These are phyloP conservation scores for Cryptotermes secundus DNA, from an alignment of 1,140 invertebrate genomes.

Conservation along the genomic window DNA sequence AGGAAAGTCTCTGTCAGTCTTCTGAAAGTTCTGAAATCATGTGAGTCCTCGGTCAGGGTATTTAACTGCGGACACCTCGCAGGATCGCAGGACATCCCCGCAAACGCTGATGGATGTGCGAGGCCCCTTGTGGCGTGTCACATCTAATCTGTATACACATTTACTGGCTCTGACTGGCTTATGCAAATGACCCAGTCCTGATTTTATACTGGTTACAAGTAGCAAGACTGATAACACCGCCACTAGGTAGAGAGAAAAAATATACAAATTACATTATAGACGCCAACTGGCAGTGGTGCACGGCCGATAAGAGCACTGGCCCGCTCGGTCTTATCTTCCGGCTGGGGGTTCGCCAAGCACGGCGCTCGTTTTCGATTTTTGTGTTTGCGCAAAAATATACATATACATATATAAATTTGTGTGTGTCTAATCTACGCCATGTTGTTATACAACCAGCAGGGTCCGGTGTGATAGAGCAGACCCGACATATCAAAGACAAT, in stretches of 20 bases:
- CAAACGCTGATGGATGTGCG: background rate
- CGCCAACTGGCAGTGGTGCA: conserved; percentile 7
- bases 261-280: conserved; percentile 19
- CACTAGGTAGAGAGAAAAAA: background rate
- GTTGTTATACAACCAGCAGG: conserved; percentile 13
- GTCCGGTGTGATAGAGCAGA: background rate
- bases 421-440: background rate
- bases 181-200: conserved; percentile 10
- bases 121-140: background rate
- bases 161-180: conserved; percentile 10
- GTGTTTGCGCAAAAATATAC: background rate
- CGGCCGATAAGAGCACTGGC: background rate
- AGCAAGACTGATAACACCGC: background rate
- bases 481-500: conserved; percentile 9
- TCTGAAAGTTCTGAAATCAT: no score
- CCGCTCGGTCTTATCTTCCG: background rate
- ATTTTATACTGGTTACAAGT: conserved; percentile 20
- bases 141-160: conserved; percentile 19
- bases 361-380: conserved; percentile 16
- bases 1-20: no score
- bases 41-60: no score
- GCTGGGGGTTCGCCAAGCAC: conserved; percentile 15
- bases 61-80: background rate
- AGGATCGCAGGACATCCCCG: background rate
- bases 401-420: background rate